phyloP scores from a whole-genome alignment of 2,797 vertebrate genomes.

The Okamejei kenojei region DNA sequence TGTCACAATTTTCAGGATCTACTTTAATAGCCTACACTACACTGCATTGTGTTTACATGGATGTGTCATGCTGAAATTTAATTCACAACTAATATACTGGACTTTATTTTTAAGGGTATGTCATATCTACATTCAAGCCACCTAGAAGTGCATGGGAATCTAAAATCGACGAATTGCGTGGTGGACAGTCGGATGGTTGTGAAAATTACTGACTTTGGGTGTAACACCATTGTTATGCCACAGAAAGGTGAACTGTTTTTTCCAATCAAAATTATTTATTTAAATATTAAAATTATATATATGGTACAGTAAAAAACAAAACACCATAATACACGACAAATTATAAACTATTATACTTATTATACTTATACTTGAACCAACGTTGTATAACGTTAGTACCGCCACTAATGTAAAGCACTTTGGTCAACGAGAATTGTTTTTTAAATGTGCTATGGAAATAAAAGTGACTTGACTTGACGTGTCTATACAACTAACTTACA shows the following conservation, averaged over 20 bases:
- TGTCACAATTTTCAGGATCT: neutral
- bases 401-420: no score
- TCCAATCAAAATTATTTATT: no score
- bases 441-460: no score
- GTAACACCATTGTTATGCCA: conserved; percentile 74
- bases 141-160: conserved; percentile 77
- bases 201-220: conserved; percentile 94
- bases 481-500: no score
- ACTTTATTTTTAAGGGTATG: conserved; percentile 72
- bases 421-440: no score
- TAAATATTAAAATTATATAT: no score
- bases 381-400: no score
- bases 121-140: conserved; percentile 91
- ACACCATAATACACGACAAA: no score
- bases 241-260: conserved; percentile 62
- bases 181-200: conserved; percentile 95
- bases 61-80: neutral
- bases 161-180: conserved; percentile 93
- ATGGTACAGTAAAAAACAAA: no score
- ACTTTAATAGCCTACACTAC: neutral
- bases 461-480: no score
- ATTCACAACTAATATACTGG: neutral
- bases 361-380: no score
- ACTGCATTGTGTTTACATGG: neutral
- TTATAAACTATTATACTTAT: no score